phyloP scores from a whole-genome alignment of 2,888 invertebrate species.

The Dioctria rufipes region DNA sequence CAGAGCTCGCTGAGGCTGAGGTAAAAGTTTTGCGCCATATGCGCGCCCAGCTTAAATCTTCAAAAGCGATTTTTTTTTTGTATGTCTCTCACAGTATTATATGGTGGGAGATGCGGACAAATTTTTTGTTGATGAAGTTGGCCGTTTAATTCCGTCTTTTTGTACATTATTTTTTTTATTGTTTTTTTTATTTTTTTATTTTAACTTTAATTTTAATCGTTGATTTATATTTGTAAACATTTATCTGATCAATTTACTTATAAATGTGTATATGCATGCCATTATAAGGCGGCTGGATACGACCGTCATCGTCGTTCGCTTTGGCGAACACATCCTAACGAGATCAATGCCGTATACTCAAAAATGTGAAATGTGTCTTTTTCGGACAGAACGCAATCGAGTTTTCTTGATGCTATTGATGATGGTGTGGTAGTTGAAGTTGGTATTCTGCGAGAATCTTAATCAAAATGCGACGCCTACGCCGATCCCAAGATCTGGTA shows the following conservation, averaged over 20 bases:
- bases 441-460: constrained; percentile 48
- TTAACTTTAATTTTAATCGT: constrained; percentile 56
- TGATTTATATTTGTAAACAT: constrained; percentile 61
- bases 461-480: constrained; percentile 55
- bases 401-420: not conserved
- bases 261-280: constrained; percentile 59
- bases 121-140: constrained; percentile 40
- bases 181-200: constrained; percentile 15
- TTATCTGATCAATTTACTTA: constrained; percentile 62
- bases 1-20: constrained; percentile 10
- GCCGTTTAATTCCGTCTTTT: constrained; percentile 18
- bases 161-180: not conserved
- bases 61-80: constrained; percentile 45
- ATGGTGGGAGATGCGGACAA: constrained; percentile 33
- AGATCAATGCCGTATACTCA: constrained; percentile 39
- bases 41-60: constrained; percentile 51
- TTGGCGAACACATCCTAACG: constrained; percentile 45
- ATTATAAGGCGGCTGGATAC: constrained; percentile 43
- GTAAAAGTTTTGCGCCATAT: constrained; percentile 44
- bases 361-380: constrained; percentile 50
- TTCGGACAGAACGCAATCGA: constrained; percentile 7
- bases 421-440: constrained; percentile 6
- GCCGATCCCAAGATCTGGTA: constrained; percentile 39
- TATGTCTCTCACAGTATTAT: constrained; percentile 11
- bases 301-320: not conserved